Evolutionary conservation across 2,113 vertebrate genomes (phyloP).

Genomic region (Crotalus viridis): DNA sequence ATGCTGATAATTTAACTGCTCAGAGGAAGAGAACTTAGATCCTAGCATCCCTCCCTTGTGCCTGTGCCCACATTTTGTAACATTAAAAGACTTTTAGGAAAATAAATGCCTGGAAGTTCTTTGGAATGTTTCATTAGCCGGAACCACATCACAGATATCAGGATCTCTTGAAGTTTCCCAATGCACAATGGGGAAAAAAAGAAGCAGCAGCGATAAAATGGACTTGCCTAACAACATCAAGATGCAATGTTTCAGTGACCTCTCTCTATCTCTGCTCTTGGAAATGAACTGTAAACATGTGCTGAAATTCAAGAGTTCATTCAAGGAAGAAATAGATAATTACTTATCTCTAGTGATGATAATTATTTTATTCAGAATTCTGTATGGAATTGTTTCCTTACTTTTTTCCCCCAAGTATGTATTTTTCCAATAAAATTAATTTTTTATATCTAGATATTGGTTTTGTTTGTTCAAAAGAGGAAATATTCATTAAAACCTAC

Average conservation of each 20-base stretch:
- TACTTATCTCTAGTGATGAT: not conserved
- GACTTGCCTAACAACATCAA: not conserved
- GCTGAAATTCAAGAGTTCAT: not conserved
- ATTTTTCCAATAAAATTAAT: not conserved
- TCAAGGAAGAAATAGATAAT: not conserved
- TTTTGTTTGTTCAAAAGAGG: not conserved
- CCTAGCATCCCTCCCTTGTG: too few relatives aligned
- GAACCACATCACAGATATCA: not conserved
- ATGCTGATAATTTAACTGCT: too few relatives aligned
- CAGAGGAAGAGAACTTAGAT: too few relatives aligned
- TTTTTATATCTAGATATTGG: not conserved
- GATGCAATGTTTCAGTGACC: not conserved
- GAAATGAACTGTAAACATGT: not conserved
- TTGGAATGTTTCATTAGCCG: too few relatives aligned
- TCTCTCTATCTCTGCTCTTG: not conserved
- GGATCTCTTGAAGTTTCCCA: not conserved
- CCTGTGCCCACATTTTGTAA: too few relatives aligned
- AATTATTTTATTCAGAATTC: not conserved
- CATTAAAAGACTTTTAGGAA: too few relatives aligned
- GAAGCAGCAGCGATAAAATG: not conserved
- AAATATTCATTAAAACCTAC: not conserved
- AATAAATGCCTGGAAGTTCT: too few relatives aligned
- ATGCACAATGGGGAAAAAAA: not conserved
- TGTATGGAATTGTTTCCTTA: not conserved
- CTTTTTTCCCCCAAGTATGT: not conserved